These are phyloP conservation scores for Telmatherina bonti DNA, from an alignment of 2,797 vertebrate genomes.

Conservation along the genomic window DNA sequence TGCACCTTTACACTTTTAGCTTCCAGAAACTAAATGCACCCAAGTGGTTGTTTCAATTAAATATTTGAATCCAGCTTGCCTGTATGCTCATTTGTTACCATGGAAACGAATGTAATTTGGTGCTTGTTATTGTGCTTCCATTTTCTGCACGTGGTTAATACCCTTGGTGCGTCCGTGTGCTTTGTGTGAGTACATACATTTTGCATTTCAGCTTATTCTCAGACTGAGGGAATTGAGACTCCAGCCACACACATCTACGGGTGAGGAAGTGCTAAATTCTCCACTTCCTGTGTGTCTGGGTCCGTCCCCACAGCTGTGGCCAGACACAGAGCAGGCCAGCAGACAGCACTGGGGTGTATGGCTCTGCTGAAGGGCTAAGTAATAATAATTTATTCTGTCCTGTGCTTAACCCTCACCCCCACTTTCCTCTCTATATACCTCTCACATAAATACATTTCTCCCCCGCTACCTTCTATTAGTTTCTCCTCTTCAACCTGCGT, in stretches of 20 bases:
- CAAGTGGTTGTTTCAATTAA: conserved; percentile 46
- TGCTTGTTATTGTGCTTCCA: conserved; percentile 41
- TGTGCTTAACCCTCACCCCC: conserved; percentile 41
- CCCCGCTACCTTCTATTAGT: conserved; percentile 38
- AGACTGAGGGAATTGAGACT: conserved; percentile 9
- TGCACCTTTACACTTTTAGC: conserved; percentile 8
- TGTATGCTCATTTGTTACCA: conserved; percentile 59
- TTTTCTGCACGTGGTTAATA: conserved; percentile 24
- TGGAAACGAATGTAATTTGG: conserved; percentile 66
- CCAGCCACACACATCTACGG: conserved; percentile 36
- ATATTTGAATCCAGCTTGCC: conserved; percentile 52
- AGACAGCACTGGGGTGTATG: conserved; percentile 35
- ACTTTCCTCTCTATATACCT: conserved; percentile 26
- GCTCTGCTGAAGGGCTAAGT: conserved; percentile 47
- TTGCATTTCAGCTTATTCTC: conserved; percentile 48
- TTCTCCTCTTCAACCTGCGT: conserved; percentile 48
- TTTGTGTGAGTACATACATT: conserved; percentile 24
- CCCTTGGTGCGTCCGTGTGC: conserved; percentile 3
- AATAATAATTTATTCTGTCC: conserved; percentile 57
- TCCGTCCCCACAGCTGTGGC: conserved; percentile 61
- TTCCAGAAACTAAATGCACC: conserved; percentile 50
- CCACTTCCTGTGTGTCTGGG: conserved; percentile 70
- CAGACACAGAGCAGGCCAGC: conserved; percentile 64
- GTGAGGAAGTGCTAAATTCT: conserved; percentile 73
- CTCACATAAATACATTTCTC: conserved; percentile 45